These are phyloP conservation scores for Trichonephila clavipes DNA, from an alignment of 1,140 invertebrate genomes.

Conservation along the genomic window DNA sequence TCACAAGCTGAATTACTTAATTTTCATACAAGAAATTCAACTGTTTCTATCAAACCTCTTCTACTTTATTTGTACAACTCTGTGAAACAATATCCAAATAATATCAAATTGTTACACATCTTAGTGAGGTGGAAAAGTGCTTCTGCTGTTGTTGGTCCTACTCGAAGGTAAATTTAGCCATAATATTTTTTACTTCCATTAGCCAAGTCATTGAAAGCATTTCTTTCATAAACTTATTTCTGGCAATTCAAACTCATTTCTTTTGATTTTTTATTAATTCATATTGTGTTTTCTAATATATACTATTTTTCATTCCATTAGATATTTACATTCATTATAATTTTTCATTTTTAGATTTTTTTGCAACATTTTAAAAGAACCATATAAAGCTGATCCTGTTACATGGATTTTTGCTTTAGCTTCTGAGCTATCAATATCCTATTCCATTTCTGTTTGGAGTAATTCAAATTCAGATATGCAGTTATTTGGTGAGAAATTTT, in stretches of 20 bases:
- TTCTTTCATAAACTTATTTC: too few species aligned
- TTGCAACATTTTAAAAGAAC: constrained; percentile 13
- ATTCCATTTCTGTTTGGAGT: background rate
- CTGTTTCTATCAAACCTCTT: constrained; percentile 59
- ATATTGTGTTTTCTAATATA: background rate
- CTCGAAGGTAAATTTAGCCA: constrained; percentile 46
- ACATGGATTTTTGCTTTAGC: constrained; percentile 63
- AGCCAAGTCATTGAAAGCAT: too few species aligned
- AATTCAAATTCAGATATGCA: background rate
- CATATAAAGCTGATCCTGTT: background rate
- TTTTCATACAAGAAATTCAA: constrained; percentile 49
- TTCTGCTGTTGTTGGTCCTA: constrained; percentile 58
- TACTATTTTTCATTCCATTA: background rate
- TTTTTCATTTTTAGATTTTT: constrained; percentile 60
- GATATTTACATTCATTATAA: background rate
- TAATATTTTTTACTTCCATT: background rate
- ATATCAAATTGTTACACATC: constrained; percentile 4
- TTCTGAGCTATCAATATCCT: constrained; percentile 52
- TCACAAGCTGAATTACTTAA: constrained; percentile 56
- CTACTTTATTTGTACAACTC: constrained; percentile 33
- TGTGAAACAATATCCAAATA: constrained; percentile 51
- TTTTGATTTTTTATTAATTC: background rate
- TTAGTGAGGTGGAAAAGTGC: constrained; percentile 58
- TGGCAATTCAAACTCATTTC: too few species aligned
- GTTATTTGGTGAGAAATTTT: background rate